Base-by-base conservation (phyloP, 2,113 vertebrate genomes). In the Tychaedon coryphoeus region DNA sequence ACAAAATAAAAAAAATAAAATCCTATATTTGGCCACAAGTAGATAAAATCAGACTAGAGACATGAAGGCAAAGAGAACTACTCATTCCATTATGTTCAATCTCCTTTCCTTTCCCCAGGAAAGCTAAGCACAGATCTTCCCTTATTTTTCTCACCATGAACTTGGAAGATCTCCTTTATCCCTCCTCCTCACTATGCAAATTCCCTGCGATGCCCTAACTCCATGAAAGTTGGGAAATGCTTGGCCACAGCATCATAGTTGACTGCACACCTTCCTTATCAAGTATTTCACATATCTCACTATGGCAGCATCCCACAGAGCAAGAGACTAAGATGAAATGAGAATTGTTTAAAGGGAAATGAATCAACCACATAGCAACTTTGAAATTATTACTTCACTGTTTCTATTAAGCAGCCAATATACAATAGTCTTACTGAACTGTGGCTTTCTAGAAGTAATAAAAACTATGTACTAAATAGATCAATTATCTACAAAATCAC, bases 331-430 rank as follows among this genome's bases (percentile, higher is more conserved):
- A 58, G 33, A 85, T 7, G 7, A 75, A 73, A 71, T 6, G 4
- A 69, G 50, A 75, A 53, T 4, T 53, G 10, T 47, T 87, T 31
- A 77, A 75, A 50, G 9, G 3, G 17, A 89, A 92, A 38, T 17
- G 0, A 66, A 77, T 51, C 42, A 85, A 54, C 23, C 3, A 1
- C 0, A 0, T 36, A 56, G 8, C 0, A 1, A 77, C 53, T 77
- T 38, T 24, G 38, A 77, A 86, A 81, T 65, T n/a, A 54, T 45
- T 47, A 69, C 12, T 57, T 70, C 40, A 56, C 8, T 26, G 23
- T 31, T 62, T 74, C 65, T 70, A 75, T 56, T 78, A 85, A 40
- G 45, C 36, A 78, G 48, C 14, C 76, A 84, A 64, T 28, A 62
- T 12, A 25, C 12, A 85, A 24, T 0, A 29, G 9, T 62, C 60